phyloP scores from a whole-genome alignment of 2,113 vertebrate species.

The Cardinalis cardinalis region DNA sequence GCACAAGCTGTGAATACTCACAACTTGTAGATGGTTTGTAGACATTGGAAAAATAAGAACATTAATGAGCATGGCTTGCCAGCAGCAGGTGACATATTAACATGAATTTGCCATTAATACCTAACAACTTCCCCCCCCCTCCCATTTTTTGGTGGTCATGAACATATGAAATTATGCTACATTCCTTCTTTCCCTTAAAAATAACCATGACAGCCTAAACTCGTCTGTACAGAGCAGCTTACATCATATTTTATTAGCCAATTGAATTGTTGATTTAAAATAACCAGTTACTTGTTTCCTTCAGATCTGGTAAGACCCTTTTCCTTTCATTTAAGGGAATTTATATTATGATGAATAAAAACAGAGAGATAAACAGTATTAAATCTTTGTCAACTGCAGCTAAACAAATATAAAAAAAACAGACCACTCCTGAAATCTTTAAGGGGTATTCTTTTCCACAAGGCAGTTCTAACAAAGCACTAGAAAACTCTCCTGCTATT shows the following conservation, averaged over 20 bases:
- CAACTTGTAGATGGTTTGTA: neutral
- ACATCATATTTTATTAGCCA: neutral
- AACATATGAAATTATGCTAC: neutral
- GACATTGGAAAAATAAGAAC: neutral
- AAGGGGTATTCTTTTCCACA: neutral
- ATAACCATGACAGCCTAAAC: neutral
- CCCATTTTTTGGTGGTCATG: neutral
- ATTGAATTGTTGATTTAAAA: neutral
- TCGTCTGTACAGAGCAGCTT: neutral
- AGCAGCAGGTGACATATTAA: neutral
- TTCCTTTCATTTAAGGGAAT: neutral
- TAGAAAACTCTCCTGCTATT: slow-evolving; percentile 19
- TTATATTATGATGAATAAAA: slow-evolving; percentile 16
- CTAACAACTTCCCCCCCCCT: neutral
- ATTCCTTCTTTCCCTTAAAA: neutral
- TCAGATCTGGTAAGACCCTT: neutral
- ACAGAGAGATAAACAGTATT: neutral
- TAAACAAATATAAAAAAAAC: slow-evolving; percentile 34
- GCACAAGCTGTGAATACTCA: neutral
- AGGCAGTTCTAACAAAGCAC: neutral
- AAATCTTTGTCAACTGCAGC: neutral
- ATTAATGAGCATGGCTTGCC: neutral
- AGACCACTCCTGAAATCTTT: slow-evolving; percentile 14
- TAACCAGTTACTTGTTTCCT: neutral
- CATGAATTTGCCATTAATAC: neutral